Evolutionary conservation across 1,140 invertebrate genomes (phyloP), one percentile per base, ranked within the genome.

Genomic region (Holcopasites calliopsidis): DNA sequence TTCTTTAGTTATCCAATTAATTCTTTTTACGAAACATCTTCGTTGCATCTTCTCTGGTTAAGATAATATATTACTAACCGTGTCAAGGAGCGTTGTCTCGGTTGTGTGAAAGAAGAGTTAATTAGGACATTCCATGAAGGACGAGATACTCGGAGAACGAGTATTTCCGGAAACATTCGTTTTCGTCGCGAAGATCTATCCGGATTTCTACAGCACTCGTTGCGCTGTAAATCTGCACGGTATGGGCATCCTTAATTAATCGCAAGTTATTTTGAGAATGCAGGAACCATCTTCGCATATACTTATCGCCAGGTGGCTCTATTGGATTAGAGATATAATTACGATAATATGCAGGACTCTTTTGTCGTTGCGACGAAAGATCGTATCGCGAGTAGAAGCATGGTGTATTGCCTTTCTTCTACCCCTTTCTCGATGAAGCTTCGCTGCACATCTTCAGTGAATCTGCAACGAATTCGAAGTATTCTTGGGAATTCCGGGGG

Each of bases 271-370:
- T 47, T 28, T 2, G 28, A 21, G 42, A 21, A 64, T 26, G 21
- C 38, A 7, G 26, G 42, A 6, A 47, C 42, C 61, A 47, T 47
- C 42, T 64, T 49, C 28, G 28, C 61, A 31, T 42, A 40, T 47
- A 47, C 42, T 64, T 47, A 33, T 33, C n/a, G 61, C 11, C 3
- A 5, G 4, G 7, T n/a, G 40, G 21, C 35, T 60, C 35, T 60
- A 47, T 64, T 49, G 18, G 26, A 33, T 49, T n/a, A 49, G 61
- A 64, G 61, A 64, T 64, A 64, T 64, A 64, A 64, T 64, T 64
- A 49, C 42, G 61, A 64, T 64, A 49, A 64, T 64, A 33, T 42
- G n/a, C 28, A n/a, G 44, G 42, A 16, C 26, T 44, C 40, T 40
- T 47, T 62, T 62, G 60, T 62, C 18, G 61, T 47, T 13, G 21